phyloP scores from a whole-genome alignment of 2,113 vertebrate species.

The Siniperca chuatsi region DNA sequence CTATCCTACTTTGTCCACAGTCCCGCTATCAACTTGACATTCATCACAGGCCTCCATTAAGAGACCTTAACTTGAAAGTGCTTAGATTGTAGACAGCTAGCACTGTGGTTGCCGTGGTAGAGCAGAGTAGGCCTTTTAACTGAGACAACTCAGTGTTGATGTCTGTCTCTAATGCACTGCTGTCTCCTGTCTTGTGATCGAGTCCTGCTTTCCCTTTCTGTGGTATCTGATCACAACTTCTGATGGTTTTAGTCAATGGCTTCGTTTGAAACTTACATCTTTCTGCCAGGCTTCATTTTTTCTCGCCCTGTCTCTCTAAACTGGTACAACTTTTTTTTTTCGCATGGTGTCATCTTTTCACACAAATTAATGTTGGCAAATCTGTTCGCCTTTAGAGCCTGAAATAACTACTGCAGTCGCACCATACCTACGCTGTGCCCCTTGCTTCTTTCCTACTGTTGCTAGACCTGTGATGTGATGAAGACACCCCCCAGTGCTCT shows the following conservation, averaged over 20 bases:
- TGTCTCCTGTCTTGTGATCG: constrained; percentile 28
- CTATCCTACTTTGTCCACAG: constrained; percentile 10
- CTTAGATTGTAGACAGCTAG: constrained; percentile 6
- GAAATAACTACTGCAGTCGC: neutral
- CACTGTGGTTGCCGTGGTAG: constrained; percentile 18
- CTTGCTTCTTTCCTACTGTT: neutral
- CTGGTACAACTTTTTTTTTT: neutral
- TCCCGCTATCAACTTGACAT: constrained; percentile 33
- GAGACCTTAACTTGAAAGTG: constrained; percentile 38
- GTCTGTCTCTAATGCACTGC: constrained; percentile 42
- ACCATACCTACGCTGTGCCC: neutral
- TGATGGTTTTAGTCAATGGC: constrained; percentile 40
- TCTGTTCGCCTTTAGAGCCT: neutral
- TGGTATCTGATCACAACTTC: constrained; percentile 22
- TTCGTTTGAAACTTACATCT: constrained; percentile 16
- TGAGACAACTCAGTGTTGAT: neutral
- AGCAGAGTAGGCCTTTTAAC: constrained; percentile 40
- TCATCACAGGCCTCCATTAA: constrained; percentile 52
- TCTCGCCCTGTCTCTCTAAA: neutral
- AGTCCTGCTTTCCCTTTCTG: constrained; percentile 18
- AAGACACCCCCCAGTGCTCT: constrained; percentile 12
- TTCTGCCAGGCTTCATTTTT: constrained; percentile 2
- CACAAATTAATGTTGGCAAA: constrained; percentile 3
- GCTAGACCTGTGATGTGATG: constrained; percentile 14
- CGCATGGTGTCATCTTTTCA: neutral